These are phyloP conservation scores for Nymphalis urticae DNA, from an alignment of 2,888 invertebrate genomes.

Conservation along the genomic window DNA sequence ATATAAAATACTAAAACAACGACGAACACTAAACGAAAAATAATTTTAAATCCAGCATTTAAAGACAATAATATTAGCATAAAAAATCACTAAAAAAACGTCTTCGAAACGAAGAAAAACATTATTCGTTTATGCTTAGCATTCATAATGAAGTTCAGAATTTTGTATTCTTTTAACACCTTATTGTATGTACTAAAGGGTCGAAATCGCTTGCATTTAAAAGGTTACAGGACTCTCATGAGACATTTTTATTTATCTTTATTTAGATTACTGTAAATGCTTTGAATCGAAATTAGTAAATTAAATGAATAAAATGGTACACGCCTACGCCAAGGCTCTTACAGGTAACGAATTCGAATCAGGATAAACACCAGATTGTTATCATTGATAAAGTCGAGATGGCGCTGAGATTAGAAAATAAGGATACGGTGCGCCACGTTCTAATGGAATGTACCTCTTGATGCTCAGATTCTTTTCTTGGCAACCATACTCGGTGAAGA, in stretches of 20 bases:
- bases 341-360: too few relatives aligned
- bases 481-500: too few relatives aligned
- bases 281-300: constrained; percentile 9
- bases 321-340: too few relatives aligned
- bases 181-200: not conserved
- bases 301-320: not conserved
- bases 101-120: not conserved
- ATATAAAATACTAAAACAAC: too few relatives aligned
- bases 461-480: too few relatives aligned
- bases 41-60: not conserved
- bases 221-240: not conserved
- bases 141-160: not conserved
- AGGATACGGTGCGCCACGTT: too few relatives aligned
- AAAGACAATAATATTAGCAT: not conserved
- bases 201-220: constrained; percentile 1
- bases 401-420: too few relatives aligned
- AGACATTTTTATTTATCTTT: constrained; percentile 16
- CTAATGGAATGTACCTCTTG: too few relatives aligned
- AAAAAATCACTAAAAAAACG: not conserved
- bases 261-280: constrained; percentile 4
- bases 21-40: too few relatives aligned
- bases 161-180: not conserved
- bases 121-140: not conserved
- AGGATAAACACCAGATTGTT: too few relatives aligned
- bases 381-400: too few relatives aligned